Evolutionary conservation across 2,888 invertebrate genomes (phyloP), one percentile per base, ranked within the genome.

Genomic region (Stenodera caucasica): DNA sequence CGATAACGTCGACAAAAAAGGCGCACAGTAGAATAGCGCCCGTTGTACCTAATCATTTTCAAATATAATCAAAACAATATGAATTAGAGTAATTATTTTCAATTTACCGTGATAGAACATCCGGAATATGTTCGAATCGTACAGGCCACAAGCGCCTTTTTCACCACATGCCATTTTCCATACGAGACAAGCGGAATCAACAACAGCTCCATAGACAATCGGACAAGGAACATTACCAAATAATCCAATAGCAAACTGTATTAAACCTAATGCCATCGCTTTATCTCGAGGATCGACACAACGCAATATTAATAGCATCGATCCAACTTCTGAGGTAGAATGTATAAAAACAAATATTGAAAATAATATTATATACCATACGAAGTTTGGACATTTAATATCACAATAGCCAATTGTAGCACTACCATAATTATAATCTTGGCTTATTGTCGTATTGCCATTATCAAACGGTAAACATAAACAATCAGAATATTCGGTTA

Each of bases 141-240:
- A 96, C n/a, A 92, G 85, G 72, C 90, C 90, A 81, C 96, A 96
- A 50, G 92, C 94, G 61, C 94, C 94, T 70, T 87, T 83, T 74
- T 90, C 85, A 49, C 90, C 91, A 78, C 94, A 94, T 2, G 90
- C 87, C 60, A 85, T 86, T 80, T 94, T 93, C 85, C 95, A 92
- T 70, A 94, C 88, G 32, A 94, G 85, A 78, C 96, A 96, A 5
- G 95, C 93, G 1, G 92, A 93, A 83, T 96, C 96, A 58, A 96
- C 91, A 4, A 95, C 92, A 49, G 92, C 91, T 63, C 95, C 96
- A 81, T 96, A 96, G 70, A 96, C 88, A 71, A 95, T 93, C n/a
- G 95, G 94, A 80, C 96, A 96, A 71, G 95, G 96, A 75, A 96
- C 94, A 81, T 95, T 96, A 70, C 94, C 95, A 81, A 96, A 94